phyloP scores from a whole-genome alignment of 2,113 vertebrate species.

The Typhlomys cinereus region DNA sequence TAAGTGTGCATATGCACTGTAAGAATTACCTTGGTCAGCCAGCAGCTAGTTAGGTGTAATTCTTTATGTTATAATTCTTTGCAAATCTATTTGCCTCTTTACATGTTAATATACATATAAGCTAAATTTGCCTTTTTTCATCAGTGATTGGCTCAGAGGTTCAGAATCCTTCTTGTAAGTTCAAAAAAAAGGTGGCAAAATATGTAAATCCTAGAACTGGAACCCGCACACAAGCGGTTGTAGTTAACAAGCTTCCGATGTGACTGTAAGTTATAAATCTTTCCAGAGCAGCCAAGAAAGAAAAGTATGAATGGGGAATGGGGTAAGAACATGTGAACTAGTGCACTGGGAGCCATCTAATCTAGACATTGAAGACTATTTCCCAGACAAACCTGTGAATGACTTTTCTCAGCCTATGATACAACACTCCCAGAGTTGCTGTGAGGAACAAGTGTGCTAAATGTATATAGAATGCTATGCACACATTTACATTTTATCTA shows the following conservation, averaged over 20 bases:
- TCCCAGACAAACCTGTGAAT: neutral
- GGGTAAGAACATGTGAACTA: neutral
- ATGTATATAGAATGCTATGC: no score
- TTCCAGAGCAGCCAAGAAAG: neutral
- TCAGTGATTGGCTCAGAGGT: neutral
- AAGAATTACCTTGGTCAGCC: neutral
- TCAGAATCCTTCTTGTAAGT: neutral
- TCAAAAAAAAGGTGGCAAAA: neutral
- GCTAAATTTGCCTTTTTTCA: conserved; percentile 12
- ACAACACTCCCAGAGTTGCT: neutral
- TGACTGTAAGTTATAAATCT: neutral
- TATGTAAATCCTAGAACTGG: neutral
- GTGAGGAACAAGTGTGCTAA: neutral
- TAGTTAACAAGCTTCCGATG: neutral
- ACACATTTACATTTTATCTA: neutral
- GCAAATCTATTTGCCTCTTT: neutral
- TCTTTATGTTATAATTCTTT: neutral
- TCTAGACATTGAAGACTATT: neutral
- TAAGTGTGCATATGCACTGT: neutral
- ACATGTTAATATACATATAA: neutral
- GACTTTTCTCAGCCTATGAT: neutral
- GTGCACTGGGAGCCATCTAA: neutral
- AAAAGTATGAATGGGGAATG: neutral
- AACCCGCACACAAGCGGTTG: neutral
- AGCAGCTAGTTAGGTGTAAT: neutral